Evolutionary conservation across 2,113 vertebrate genomes (phyloP), one percentile per base, ranked within the genome.

Genomic region (Chunga burmeisteri): DNA sequence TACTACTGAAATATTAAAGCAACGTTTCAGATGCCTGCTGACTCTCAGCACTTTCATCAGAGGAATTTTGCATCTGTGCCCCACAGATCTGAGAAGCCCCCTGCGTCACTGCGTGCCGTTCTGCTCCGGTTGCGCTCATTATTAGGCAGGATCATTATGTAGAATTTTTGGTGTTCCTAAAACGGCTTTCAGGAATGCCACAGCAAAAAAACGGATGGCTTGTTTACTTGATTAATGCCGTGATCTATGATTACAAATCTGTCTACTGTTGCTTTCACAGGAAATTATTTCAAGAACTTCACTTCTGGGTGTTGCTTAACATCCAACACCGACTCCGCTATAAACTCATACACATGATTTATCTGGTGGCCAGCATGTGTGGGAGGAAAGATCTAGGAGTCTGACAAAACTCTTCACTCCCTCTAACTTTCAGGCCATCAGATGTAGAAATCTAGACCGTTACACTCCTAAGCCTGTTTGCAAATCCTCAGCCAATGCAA

Each of bases 251-350:
- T 97, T 97, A 95, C 96, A 97, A 92, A 95, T 97, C 96, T 96
- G 96, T 95, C 96, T 96, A 75, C 96, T 97, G 85, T 88, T 97
- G 94, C 96, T 97, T 98, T 96, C 94, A 95, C 95, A 97, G 97
- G 96, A 97, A 98, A 98, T 97, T 96, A 97, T 97, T 97, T 97
- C 97, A 97, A 95, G 96, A 96, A 96, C 95, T 96, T 97, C 93
- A 96, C 93, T 97, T 95, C 83, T 97, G 95, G 96, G 97, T 97
- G 97, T 97, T 97, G 94, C 96, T 97, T 95, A 97, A 96, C 93
- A 96, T 95, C 92, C 87, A 97, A 83, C 82, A 88, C 91, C 11
- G 7, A 87, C 93, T 94, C 78, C 75, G 70, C 95, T 96, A 81
- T 88, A 95, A 96, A 94, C 92, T 94, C 93, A 96, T 92, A 87